A percentile compares a stretch with the other conserved stretches of the same genome.
Evolutionary conservation across 2,113 vertebrate species (phyloP).

Genomic region (Perognathus longimembris): DNA sequence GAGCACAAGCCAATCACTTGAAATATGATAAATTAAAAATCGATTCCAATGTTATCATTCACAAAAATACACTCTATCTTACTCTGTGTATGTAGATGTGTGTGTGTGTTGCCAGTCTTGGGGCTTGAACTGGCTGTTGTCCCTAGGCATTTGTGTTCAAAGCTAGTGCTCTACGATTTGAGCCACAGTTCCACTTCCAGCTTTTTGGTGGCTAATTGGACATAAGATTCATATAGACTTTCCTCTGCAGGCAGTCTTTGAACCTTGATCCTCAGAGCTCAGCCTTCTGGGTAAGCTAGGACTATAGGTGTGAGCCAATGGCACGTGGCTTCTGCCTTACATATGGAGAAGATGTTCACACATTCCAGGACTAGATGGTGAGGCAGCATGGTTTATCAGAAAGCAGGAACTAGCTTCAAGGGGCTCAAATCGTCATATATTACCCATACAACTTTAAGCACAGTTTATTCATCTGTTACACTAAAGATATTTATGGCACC

Average conservation of each 20-base stretch:
- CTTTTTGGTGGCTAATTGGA: no score
- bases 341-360: background rate
- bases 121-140: no score
- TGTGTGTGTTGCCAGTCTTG: no score
- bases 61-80: background rate
- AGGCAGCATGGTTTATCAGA: background rate
- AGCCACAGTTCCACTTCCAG: no score
- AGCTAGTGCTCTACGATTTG: no score
- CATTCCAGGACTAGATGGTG: background rate
- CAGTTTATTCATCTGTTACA: background rate
- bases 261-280: no score
- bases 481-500: background rate
- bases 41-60: background rate
- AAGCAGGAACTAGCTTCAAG: background rate
- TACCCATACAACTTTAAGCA: background rate
- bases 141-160: no score
- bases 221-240: no score
- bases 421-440: background rate
- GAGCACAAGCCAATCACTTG: background rate
- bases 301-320: no score
- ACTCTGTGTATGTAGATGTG: no score
- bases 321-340: background rate
- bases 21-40: background rate
- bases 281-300: no score
- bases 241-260: no score